These are phyloP conservation scores for Drosophila conformis DNA, from an alignment of 2,888 invertebrate genomes.

Conservation along the genomic window DNA sequence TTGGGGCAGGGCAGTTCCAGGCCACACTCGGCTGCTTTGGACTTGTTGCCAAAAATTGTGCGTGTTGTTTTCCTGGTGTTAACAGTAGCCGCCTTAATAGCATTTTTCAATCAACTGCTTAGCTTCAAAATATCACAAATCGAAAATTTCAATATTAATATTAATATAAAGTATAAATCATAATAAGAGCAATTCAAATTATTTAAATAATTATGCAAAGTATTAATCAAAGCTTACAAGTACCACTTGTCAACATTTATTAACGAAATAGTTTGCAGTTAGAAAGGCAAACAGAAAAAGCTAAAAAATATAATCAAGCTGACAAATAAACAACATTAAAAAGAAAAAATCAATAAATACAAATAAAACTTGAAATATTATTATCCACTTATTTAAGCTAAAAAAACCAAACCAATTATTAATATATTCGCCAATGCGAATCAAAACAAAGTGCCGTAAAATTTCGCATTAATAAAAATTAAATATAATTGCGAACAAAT, in stretches of 20 bases:
- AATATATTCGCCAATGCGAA: not conserved
- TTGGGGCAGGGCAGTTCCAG: constrained; percentile 22
- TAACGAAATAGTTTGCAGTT: not conserved
- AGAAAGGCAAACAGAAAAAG: not conserved
- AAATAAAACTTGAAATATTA: not conserved
- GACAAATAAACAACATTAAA: not conserved
- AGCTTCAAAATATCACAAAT: not conserved
- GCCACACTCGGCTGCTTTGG: constrained; percentile 16
- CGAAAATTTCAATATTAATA: not conserved
- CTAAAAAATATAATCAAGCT: not conserved
- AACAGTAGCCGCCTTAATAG: not conserved
- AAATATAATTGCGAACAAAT: constrained; percentile 10
- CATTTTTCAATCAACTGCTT: constrained; percentile 12
- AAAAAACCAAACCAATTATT: not conserved
- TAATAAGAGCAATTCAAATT: not conserved
- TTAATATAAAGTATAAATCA: not conserved
- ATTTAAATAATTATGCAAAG: not conserved
- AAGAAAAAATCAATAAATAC: too few species aligned
- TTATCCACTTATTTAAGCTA: not conserved
- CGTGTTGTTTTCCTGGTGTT: not conserved
- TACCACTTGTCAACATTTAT: not conserved
- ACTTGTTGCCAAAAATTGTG: constrained; percentile 46
- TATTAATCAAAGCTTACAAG: not conserved
- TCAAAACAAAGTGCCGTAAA: not conserved
- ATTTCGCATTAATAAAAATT: not conserved